These are phyloP conservation scores for Carassius auratus DNA, from an alignment of 2,113 vertebrate genomes.

Conservation along the genomic window DNA sequence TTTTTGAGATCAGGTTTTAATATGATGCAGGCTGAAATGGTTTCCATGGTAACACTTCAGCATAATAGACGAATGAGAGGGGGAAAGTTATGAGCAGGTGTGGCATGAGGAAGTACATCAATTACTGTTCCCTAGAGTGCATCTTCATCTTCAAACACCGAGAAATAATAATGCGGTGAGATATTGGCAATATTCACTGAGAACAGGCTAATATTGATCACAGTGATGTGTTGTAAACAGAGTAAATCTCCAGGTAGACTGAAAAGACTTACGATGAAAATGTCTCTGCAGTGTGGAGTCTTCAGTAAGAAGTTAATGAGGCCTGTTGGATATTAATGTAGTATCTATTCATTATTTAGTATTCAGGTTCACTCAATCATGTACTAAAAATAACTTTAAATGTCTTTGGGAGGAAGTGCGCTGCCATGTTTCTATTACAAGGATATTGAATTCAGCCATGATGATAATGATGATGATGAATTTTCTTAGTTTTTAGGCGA, in stretches of 20 bases:
- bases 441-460: neutral
- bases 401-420: neutral
- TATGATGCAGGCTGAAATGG: conserved; percentile 40
- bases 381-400: neutral
- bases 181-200: conserved; percentile 10
- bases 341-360: neutral
- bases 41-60: conserved; percentile 73
- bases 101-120: conserved; percentile 64
- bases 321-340: neutral
- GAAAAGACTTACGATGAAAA: neutral
- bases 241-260: neutral
- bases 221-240: neutral
- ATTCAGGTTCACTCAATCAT: neutral
- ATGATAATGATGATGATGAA: neutral
- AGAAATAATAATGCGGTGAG: neutral
- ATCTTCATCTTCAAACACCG: conserved; percentile 12
- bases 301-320: neutral
- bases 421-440: neutral
- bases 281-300: neutral
- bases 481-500: neutral
- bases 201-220: conserved; percentile 29
- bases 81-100: conserved; percentile 66
- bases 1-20: conserved; percentile 30
- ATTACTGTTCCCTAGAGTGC: conserved; percentile 38
- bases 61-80: conserved; percentile 50